Evolutionary conservation across 2,113 vertebrate genomes (phyloP), one percentile per base, ranked within the genome.

Genomic region (Lasiurus cinereus): DNA sequence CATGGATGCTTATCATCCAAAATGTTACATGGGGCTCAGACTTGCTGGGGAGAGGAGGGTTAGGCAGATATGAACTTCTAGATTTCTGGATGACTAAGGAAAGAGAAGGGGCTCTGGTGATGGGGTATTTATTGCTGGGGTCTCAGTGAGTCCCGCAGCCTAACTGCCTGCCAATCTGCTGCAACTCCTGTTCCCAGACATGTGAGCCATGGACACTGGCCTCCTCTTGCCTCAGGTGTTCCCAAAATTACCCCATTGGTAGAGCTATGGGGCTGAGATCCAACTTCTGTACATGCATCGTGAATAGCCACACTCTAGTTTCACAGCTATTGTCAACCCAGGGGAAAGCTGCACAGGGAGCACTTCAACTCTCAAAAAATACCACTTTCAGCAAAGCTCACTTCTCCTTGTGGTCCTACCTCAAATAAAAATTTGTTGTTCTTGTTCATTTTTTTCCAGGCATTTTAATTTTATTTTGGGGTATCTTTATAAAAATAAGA

Each of bases 401-500:
- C 69, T 90, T 76, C 62, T 80, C 46, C 88, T 94, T 54, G 50
- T 72, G 82, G 39, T 96, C 31, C 67, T 82, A 64, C 43, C 22
- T 96, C 83, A 86, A 95, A 89, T 59, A 3, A 80, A 79, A 83
- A 73, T 90, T 13, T 33, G 9, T 27, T 62, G 46, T 69, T 92
- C 87, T 87, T 83, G 5, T 78, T 88, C 4, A 21, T 70, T 59
- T 73, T 59, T 96, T 95, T 15, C 54, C 72, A 66, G 21, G 5
- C 3, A 36, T 70, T 70, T 73, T 67, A 77, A 46, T 83, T 62
- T 90, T 77, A 76, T 94, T 90, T 97, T 94, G 72, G 73, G 76
- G n/a, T 78, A 88, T 73, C 67, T 59, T 92, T 0, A 0, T 39
- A 69, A 97, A 94, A 96, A 82, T 54, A 89, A 97, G 56, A 88